Percentiles rank a stretch among this genome's conserved stretches.
These are phyloP conservation scores for Leucophora obtusa DNA, from an alignment of 2,888 invertebrate species.

Conservation along the genomic window DNA sequence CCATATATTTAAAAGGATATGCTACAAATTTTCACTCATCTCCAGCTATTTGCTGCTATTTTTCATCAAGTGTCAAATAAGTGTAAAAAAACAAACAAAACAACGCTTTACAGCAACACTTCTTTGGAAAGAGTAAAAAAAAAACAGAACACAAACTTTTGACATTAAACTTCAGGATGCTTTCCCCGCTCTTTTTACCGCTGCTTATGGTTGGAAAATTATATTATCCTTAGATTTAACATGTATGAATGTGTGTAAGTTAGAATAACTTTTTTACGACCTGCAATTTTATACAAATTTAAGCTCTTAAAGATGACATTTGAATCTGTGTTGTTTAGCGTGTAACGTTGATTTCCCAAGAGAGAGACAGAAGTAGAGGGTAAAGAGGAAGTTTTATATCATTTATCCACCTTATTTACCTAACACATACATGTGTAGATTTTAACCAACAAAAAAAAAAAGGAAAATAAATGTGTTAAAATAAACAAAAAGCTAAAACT, in stretches of 20 bases:
- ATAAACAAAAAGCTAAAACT: slow-evolving; percentile 3
- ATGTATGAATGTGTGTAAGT: not conserved
- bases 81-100: slow-evolving; percentile 31
- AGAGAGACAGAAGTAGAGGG: slow-evolving; percentile 14
- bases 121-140: not conserved
- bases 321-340: slow-evolving; percentile 72
- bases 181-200: not conserved
- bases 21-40: slow-evolving; percentile 35
- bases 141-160: slow-evolving; percentile 39
- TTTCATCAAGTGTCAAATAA: slow-evolving; percentile 62
- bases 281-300: slow-evolving; percentile 76
- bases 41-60: slow-evolving; percentile 38
- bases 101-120: not conserved
- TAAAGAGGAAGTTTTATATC: not conserved
- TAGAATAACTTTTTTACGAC: slow-evolving; percentile 68
- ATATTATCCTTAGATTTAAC: slow-evolving; percentile 17
- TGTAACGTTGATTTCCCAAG: slow-evolving; percentile 72
- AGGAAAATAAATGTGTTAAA: slow-evolving; percentile 27
- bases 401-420: not conserved
- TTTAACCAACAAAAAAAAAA: not conserved
- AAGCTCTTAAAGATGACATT: slow-evolving; percentile 77
- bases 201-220: not conserved
- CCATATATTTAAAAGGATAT: slow-evolving; percentile 39
- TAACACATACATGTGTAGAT: not conserved
- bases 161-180: slow-evolving; percentile 48